These are phyloP conservation scores for Scaptomyza montana DNA, from an alignment of 1,140 invertebrate genomes.

Conservation along the genomic window DNA sequence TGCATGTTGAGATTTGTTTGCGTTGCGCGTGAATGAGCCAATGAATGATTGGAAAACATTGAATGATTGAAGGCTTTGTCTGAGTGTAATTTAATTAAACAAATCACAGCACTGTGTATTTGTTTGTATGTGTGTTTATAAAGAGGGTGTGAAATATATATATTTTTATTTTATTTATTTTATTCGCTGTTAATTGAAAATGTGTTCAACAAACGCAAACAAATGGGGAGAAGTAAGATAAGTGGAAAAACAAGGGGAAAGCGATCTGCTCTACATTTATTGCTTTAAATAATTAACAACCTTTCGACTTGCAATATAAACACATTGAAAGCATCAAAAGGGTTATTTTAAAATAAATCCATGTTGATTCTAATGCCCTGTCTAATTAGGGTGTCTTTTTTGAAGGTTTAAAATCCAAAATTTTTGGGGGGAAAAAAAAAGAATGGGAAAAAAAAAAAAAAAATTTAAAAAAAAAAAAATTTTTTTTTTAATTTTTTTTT, in stretches of 20 bases:
- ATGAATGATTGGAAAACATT: constrained; percentile 79
- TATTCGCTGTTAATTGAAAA: constrained; percentile 77
- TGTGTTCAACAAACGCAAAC: constrained; percentile 66
- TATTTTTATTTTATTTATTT: constrained; percentile 11
- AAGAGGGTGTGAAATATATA: constrained; percentile 8
- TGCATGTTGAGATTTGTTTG: constrained; percentile 63
- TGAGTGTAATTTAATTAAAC: constrained; percentile 82
- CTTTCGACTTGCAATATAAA: constrained; percentile 18
- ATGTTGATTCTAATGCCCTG: too few relatives aligned
- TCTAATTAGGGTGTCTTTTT: too few relatives aligned
- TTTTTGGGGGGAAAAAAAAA: too few relatives aligned
- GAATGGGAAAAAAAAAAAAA: too few relatives aligned
- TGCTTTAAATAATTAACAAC: constrained; percentile 70
- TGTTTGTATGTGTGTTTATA: neutral
- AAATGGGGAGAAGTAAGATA: constrained; percentile 31
- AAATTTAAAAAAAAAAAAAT: too few relatives aligned
- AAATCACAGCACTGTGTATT: constrained; percentile 57
- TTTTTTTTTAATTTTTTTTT: constrained; percentile 54
- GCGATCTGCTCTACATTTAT: constrained; percentile 8
- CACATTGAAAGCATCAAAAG: too few relatives aligned
- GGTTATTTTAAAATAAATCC: too few relatives aligned
- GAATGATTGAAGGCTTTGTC: constrained; percentile 81
- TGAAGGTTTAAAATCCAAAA: constrained; percentile 52
- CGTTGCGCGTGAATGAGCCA: constrained; percentile 75
- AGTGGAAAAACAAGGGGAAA: neutral